Conservation (phyloP, 92 coral and sea anemone species). For the Epizoanthus ramosus region DNA sequence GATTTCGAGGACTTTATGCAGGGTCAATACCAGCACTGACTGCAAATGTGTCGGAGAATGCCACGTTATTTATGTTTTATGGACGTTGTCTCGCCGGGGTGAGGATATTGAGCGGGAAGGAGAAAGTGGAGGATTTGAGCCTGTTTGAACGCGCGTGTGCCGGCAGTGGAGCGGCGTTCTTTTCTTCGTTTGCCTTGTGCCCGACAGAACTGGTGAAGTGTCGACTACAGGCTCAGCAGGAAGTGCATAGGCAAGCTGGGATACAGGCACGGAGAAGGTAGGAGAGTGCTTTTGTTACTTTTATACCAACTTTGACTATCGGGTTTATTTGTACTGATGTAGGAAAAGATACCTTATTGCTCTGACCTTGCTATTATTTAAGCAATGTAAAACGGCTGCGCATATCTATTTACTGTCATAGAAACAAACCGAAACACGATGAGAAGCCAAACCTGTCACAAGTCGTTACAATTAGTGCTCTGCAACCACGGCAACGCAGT, state of each 20-base stretch:
- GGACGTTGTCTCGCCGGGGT: constrained; percentile 80
- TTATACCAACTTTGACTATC: too few relatives aligned
- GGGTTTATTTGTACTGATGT: neutral
- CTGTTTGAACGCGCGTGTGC: constrained; percentile 90
- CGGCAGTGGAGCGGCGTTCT: constrained; percentile 95
- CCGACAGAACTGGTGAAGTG: constrained; percentile 96
- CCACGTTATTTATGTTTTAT: constrained; percentile 52
- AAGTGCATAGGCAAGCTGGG: constrained; percentile 74
- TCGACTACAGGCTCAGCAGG: constrained; percentile 95
- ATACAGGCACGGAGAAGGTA: constrained; percentile 76
- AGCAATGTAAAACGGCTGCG: too few relatives aligned
- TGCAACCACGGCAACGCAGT: too few relatives aligned
- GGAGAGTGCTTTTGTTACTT: neutral
- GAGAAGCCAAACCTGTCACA: too few relatives aligned
- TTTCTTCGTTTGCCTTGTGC: constrained; percentile 92
- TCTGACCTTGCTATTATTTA: too few relatives aligned
- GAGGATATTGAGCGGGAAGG: constrained; percentile 64
- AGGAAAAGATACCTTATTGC: neutral
- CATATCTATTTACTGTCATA: too few relatives aligned
- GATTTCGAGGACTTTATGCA: constrained; percentile 59
- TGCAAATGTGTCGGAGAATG: constrained; percentile 58
- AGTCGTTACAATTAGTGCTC: too few relatives aligned
- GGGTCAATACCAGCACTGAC: constrained; percentile 60
- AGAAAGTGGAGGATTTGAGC: constrained; percentile 78
- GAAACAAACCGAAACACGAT: too few relatives aligned